Conservation (phyloP, 2,888 invertebrate species). For the Troilus luridus region DNA sequence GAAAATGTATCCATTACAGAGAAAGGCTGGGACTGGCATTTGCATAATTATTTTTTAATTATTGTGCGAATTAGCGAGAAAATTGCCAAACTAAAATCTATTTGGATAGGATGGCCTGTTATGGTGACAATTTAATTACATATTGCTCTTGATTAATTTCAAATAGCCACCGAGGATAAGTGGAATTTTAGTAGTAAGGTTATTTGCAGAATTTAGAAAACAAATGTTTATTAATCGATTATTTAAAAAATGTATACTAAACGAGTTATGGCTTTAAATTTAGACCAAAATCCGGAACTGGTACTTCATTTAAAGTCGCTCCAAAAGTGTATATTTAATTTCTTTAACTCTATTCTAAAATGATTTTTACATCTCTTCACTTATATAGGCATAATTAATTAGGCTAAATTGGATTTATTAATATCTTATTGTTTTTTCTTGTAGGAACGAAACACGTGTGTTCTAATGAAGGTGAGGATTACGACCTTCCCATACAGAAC, state of each 20-base stretch:
- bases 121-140: background rate
- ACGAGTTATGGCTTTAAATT: too few species aligned
- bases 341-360: too few species aligned
- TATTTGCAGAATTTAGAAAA: too few species aligned
- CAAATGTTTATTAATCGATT: too few species aligned
- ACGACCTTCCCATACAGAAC: slow-evolving; percentile 37
- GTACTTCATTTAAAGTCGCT: too few species aligned
- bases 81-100: background rate
- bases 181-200: background rate
- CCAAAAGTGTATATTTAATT: too few species aligned
- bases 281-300: too few species aligned
- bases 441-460: slow-evolving; percentile 41
- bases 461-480: slow-evolving; percentile 28
- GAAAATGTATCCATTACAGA: background rate
- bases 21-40: background rate
- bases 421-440: background rate
- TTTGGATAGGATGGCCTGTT: background rate
- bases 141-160: background rate
- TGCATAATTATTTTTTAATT: background rate
- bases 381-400: too few species aligned
- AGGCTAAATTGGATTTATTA: too few species aligned
- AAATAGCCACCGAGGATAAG: background rate
- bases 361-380: too few species aligned
- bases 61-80: background rate
- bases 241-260: too few species aligned